Base-by-base conservation (phyloP, 2,888 invertebrate genomes). In the Ichneumon xanthorius region DNA sequence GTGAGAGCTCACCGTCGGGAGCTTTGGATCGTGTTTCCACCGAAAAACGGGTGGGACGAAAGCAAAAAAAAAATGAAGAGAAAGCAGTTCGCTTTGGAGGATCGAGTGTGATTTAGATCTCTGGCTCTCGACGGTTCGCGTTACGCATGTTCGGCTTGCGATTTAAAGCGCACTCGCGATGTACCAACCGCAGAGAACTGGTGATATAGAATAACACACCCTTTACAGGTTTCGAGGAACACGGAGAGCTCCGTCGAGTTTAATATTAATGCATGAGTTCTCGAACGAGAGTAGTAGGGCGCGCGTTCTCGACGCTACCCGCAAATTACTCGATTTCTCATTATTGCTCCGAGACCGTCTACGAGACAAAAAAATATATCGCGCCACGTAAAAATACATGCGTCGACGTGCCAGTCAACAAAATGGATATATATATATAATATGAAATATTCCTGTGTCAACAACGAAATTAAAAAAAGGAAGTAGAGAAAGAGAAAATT, bases 191-290 rank as follows among this genome's bases (percentile, higher is more conserved):
- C 70, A 45, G 33, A 61, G 70, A 71, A 50, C 61, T 58, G 16
- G 61, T 16, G 37, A 53, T 37, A 37, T 30, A 61, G 26, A 53
- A 40, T 33, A 45, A 67, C 65, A 53, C 40, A 22, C 40, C 55
- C 58, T 19, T 78, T 72, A 5, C 33, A 73, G 61, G 71, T 80
- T 70, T 84, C 80, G 80, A 73, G 48, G 37, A 67, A 80, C 63
- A 33, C 63, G 6, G 63, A 58, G 50, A 19, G 26, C 61, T 33
- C 67, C 48, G 53, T 67, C 76, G 55, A n/a, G 26, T 63, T 63
- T 7, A 16, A 63, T 63, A 33, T 16, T 33, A 30, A 63, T 53
- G 65, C 63, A 71, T 53, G 68, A 73, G 50, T 75, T 67, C 61
- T 70, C 58, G 75, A 50, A 40, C 79, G 73, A 63, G 68, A 48